phyloP scores from a whole-genome alignment of 2,113 vertebrate species.

The Struthidea cinerea region DNA sequence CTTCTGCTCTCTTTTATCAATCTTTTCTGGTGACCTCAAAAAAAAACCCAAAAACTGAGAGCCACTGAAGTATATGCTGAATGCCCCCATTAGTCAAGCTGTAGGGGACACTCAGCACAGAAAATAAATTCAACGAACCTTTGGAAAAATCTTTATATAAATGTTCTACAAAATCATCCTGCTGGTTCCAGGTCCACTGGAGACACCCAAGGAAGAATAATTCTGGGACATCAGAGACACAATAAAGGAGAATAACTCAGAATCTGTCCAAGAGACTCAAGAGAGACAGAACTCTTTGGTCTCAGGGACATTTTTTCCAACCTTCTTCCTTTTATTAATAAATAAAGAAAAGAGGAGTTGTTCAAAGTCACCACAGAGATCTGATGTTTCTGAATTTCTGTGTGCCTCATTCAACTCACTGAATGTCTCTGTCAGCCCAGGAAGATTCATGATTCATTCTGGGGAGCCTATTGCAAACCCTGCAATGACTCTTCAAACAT shows the following conservation, averaged over 20 bases:
- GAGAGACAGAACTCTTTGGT: slow-evolving; percentile 30
- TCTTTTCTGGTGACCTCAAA: slow-evolving; percentile 43
- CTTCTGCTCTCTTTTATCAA: slow-evolving; percentile 45
- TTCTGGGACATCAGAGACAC: slow-evolving; percentile 1
- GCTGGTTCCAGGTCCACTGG: slow-evolving; percentile 21
- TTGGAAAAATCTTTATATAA: slow-evolving; percentile 51
- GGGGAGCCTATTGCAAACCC: not conserved
- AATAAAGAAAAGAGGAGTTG: slow-evolving; percentile 17
- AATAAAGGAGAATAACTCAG: not conserved
- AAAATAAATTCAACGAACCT: slow-evolving; percentile 14
- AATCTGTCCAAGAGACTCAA: not conserved
- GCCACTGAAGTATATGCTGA: slow-evolving; percentile 33
- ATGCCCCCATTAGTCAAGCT: slow-evolving; percentile 47
- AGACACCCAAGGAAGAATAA: slow-evolving; percentile 25
- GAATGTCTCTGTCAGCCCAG: not conserved
- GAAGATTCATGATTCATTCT: slow-evolving; percentile 11
- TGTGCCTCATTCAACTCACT: not conserved
- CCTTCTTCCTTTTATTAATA: slow-evolving; percentile 36
- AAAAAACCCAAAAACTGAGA: slow-evolving; percentile 27
- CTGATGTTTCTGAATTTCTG: not conserved
- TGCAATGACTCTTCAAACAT: not conserved
- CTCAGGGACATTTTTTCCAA: slow-evolving; percentile 4
- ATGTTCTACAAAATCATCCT: slow-evolving; percentile 38
- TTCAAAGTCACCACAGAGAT: slow-evolving; percentile 30
- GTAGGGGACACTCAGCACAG: slow-evolving; percentile 19